Evolutionary conservation across 2,797 vertebrate species (phyloP), one percentile per base, ranked within the genome.

Genomic region (Molossus alvarezi): DNA sequence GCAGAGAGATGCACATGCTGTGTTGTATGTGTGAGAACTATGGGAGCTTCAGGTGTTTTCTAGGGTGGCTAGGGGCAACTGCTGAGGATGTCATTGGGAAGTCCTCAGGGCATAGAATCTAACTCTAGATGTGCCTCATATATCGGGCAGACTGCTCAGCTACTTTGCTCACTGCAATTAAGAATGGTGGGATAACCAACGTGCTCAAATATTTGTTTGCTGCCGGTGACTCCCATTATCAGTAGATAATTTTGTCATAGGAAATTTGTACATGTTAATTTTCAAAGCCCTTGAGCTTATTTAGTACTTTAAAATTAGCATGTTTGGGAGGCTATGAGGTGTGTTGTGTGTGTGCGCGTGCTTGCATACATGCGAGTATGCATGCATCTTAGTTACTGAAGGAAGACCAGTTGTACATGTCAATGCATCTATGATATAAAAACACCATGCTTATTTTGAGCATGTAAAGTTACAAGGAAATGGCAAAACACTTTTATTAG

Each of bases 401-500:
- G 21, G 21, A 82, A 29, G 75, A 45, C 82, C 1, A 29, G 37
- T 60, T n/a, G 33, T 77, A 29, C 67, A 55, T 89, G 45, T 41
- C 65, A 77, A 1, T 21, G 25, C 17, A 41, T 53, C 20, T 58
- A 51, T 75, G 27, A 45, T n/a, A 51, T 58, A 80, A 94, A 94
- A 95, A 37, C 12, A 60, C 6, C 53, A 51, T n/a, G 57, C 29
- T 95, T 72, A 79, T 25, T 73, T 67, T 80, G 11, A 41, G 55
- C 9, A 33, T 73, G 65, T n/a, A 67, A 88, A 95, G 23, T 72
- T 77, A 92, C 37, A 75, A 90, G 45, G 41, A 96, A 95, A 91
- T 90, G 51, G 27, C 21, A 94, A 92, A 90, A 69, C 37, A 3
- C 48, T 55, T 89, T 96, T 79, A 87, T 75, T 97, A 67, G 85